Evolutionary conservation across 2,888 invertebrate species (phyloP), one percentile per base, ranked within the genome.

Genomic region (Allolobophora icterica): DNA sequence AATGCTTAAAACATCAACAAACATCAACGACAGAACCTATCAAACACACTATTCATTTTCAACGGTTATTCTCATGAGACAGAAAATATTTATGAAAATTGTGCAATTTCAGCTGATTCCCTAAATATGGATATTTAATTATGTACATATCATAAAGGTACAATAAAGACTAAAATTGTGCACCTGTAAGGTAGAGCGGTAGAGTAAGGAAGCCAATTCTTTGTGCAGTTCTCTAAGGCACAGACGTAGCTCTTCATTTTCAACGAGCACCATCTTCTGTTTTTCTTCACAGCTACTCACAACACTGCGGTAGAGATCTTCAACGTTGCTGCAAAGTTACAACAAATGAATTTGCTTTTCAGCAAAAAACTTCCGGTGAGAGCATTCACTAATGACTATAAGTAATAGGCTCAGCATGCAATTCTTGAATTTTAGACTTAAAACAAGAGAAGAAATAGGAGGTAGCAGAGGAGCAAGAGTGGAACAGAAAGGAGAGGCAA

Each of bases 221-320:
- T 87, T 87, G 87, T 87, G 87, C 6, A 87, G 34, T 87, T 87
- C 87, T 87, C 38, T 87, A 21, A 87, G 87, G 87, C 87, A 34
- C 24, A 24, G 87, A 38, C 87, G 87, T 17, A 87, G 87, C 24
- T 87, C 87, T 35, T 87, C 35, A 87, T 87, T 87, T 38, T 87
- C 87, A 38, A 87, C 35, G 35, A 87, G 87, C 34, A 87, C n/a
- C 38, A 34, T 87, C 87, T 87, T 87, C 87, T 87, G 87, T 33
- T 87, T 87, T 24, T 34, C 34, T 38, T 87, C 87, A 87, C 87
- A 87, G 15, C 11, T 24, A 19, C 38, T 87, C 34, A 87, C 38
- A 5, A 35, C 34, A 38, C 87, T 87, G 21, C n/a, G 87, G 35
- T 87, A 87, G 35, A 87, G 38, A 38, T 87, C 87, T 87, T 87